A percentile compares a stretch with the other conserved stretches of the same genome.
These are phyloP conservation scores for Rhynchotus rufescens DNA, from an alignment of 2,797 vertebrate species.

Conservation along the genomic window DNA sequence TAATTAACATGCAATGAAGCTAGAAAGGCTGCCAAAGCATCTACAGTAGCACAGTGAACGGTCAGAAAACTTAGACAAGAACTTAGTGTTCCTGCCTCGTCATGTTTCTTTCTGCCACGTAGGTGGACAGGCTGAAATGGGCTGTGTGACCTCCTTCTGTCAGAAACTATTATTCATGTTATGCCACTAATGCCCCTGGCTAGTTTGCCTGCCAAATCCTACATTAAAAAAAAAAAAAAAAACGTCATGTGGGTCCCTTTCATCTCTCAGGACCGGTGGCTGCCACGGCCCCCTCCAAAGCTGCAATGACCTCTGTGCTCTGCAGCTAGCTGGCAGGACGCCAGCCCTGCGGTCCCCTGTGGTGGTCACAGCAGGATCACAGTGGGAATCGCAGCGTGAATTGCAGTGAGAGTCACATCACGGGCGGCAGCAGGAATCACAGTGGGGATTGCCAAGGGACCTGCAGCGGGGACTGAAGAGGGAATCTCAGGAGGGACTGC, in stretches of 20 bases:
- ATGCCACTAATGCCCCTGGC: constrained; percentile 51
- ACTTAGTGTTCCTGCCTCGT: constrained; percentile 68
- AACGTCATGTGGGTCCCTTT: neutral
- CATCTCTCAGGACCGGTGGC: neutral
- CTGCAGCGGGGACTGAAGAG: neutral
- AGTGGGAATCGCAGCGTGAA: neutral
- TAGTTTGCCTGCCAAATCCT: constrained; percentile 18
- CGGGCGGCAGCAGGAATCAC: neutral
- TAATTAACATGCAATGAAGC: constrained; percentile 55
- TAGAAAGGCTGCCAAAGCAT: constrained; percentile 42
- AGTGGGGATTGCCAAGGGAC: neutral
- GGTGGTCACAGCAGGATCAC: neutral
- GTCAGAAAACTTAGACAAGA: constrained; percentile 69
- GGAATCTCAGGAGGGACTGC: neutral
- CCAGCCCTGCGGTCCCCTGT: neutral
- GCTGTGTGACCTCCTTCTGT: constrained; percentile 71
- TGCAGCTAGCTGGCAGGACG: neutral
- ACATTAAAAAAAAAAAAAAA: neutral
- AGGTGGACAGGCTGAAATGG: constrained; percentile 64
- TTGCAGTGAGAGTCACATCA: neutral
- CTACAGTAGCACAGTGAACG: constrained; percentile 47
- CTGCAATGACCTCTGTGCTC: neutral
- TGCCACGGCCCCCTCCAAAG: accelerated
- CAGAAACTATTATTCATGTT: constrained; percentile 64
- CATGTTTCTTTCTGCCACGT: constrained; percentile 58